Evolutionary conservation across 2,113 vertebrate genomes (phyloP), one percentile per base, ranked within the genome.

Genomic region (Brienomyrus longianalis): DNA sequence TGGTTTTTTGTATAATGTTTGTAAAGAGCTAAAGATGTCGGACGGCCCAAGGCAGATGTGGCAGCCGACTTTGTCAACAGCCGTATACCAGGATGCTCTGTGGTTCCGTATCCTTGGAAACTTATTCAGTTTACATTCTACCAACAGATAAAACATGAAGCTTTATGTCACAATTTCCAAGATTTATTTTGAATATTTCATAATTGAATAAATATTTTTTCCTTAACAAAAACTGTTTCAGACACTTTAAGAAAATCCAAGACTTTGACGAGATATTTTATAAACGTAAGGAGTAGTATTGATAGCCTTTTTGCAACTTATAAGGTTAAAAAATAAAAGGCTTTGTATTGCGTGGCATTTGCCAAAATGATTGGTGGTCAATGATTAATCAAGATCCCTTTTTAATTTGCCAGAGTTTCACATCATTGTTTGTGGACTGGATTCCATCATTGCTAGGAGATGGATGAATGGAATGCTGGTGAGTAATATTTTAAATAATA

Each of bases 401-500:
- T 47, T 66, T 45, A 21, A 45, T 88, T n/a, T 90, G n/a, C 52
- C 92, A 99, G 98, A 98, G 92, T 99, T 99, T 95, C 98, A 99
- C 93, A 98, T 99, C 90, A 97, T 99, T 92, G 97, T 99, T 15
- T 98, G 98, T 95, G 98, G 98, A 23, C 94, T 99, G 93, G 98
- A 99, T 92, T 99, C 98, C 35, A 95, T 99, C 91, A 94, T 99
- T 94, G 98, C 98, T 93, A 96, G 98, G 95, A 97, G 98, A 93
- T 99, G 98, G 98, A 97, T 99, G 94, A 99, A 99, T 95, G 98
- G 98, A 90, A 98, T 99, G 98, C 96, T 99, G 97, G 98, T 99
- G 96, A 92, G 94, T 91, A 83, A 80, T 27, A 43, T 27, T 54
- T 35, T 59, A n/a, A 51, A 62, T 59, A 21, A 45, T 6, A 90